A percentile compares a stretch with the other conserved stretches of the same genome.
phyloP scores from a whole-genome alignment of 1,140 invertebrate species.

The Scylla paramamosain region DNA sequence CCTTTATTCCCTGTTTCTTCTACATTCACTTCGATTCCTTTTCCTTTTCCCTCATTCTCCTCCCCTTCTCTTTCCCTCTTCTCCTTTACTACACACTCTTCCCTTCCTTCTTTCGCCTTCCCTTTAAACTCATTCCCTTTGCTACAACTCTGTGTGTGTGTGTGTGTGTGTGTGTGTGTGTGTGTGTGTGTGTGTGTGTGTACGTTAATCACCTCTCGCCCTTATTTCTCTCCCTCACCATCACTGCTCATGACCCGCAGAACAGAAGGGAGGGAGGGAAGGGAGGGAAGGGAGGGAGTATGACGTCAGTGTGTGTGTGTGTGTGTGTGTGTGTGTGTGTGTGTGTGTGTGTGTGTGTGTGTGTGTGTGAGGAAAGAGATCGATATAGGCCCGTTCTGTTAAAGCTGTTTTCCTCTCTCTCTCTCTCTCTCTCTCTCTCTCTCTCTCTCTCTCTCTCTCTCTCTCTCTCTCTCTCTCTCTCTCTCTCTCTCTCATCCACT shows the following conservation, averaged over 20 bases:
- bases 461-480: not conserved
- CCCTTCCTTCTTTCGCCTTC: too few relatives aligned
- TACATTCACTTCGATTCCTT: not conserved
- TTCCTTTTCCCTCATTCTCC: not conserved
- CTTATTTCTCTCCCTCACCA: not conserved
- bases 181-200: slow-evolving; percentile 7
- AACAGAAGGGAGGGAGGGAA: slow-evolving; percentile 3
- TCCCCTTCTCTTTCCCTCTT: not conserved
- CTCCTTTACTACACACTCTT: too few relatives aligned
- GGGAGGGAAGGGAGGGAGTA: not conserved
- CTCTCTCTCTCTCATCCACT: not conserved
- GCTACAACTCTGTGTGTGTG: too few relatives aligned
- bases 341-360: slow-evolving; percentile 52
- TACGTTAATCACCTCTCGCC: not conserved
- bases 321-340: slow-evolving; percentile 57
- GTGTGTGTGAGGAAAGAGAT: slow-evolving; percentile 29
- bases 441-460: slow-evolving; percentile 21
- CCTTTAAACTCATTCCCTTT: too few relatives aligned
- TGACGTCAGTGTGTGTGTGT: slow-evolving; percentile 34
- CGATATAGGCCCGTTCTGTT: slow-evolving; percentile 11
- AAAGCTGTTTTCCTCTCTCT: not conserved
- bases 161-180: too few relatives aligned
- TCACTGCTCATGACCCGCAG: not conserved
- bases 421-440: slow-evolving; percentile 22
- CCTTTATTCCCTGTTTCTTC: not conserved